phyloP scores from a whole-genome alignment of 2,113 vertebrate species.

The Mormyrus lacerda region DNA sequence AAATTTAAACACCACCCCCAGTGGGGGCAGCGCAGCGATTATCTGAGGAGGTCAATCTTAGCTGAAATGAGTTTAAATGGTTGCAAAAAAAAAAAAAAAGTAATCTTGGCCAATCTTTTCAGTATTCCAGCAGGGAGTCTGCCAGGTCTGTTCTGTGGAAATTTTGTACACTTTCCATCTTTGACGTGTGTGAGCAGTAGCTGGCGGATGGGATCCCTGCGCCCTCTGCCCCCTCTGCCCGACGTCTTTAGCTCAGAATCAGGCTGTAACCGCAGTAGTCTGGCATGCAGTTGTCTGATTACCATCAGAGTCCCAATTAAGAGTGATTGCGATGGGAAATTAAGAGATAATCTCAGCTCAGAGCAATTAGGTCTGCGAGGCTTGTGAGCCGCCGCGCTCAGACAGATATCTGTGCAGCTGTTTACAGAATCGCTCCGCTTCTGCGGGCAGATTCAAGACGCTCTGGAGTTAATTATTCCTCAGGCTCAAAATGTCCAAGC shows the following conservation, averaged over 20 bases:
- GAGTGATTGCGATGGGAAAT: background rate
- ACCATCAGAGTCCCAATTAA: conserved; percentile 3
- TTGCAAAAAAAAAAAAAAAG: background rate
- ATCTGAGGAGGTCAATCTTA: background rate
- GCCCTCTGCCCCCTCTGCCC: background rate
- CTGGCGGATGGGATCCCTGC: background rate
- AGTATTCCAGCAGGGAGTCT: background rate
- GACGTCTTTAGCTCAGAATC: background rate
- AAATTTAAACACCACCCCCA: background rate
- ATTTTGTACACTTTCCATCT: background rate
- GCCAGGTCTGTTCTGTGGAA: no score
- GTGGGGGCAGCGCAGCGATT: background rate
- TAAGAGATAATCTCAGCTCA: background rate
- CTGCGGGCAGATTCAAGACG: background rate
- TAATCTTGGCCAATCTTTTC: background rate
- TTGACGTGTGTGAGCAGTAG: background rate
- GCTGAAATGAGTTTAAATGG: background rate
- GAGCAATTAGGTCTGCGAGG: background rate
- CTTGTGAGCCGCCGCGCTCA: background rate
- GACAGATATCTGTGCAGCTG: background rate
- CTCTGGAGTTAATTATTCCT: background rate
- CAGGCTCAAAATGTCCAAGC: background rate
- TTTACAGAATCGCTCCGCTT: background rate
- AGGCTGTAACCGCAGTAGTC: background rate
- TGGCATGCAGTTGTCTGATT: background rate